These are phyloP conservation scores for Protophormia terraenovae DNA, from an alignment of 2,888 invertebrate genomes.

Conservation along the genomic window DNA sequence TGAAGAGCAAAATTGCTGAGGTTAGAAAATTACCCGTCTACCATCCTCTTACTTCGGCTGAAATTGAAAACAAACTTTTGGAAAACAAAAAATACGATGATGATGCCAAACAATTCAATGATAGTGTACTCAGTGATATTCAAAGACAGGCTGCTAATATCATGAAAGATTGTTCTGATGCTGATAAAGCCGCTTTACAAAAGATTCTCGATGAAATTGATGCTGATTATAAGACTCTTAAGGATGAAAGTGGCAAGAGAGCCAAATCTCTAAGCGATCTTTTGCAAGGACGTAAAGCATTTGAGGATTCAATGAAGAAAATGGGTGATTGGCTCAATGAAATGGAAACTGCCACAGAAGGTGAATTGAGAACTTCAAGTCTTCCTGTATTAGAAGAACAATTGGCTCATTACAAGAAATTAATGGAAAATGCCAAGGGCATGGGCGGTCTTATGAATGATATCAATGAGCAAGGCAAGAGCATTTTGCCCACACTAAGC, in stretches of 20 bases:
- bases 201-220: conserved; percentile 86
- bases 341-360: conserved; percentile 92
- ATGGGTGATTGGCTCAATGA: conserved; percentile 95
- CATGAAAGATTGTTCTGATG: conserved; percentile 91
- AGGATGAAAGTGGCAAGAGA: conserved; percentile 88
- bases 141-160: conserved; percentile 89
- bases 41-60: conserved; percentile 89
- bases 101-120: conserved; percentile 90
- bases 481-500: conserved; percentile 89
- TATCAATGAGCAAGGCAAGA: conserved; percentile 90
- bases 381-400: conserved; percentile 93
- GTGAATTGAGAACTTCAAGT: conserved; percentile 90
- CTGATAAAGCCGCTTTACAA: conserved; percentile 86
- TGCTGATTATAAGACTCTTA: conserved; percentile 87
- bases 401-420: conserved; percentile 90
- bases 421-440: conserved; percentile 88
- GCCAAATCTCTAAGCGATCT: conserved; percentile 87
- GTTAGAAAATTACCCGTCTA: conserved; percentile 88
- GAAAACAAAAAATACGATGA: conserved; percentile 88
- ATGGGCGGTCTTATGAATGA: conserved; percentile 88
- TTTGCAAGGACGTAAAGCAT: conserved; percentile 89
- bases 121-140: conserved; percentile 88
- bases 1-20: conserved; percentile 89
- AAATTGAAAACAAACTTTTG: conserved; percentile 91
- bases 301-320: conserved; percentile 90